Percentiles rank a stretch among this genome's conserved stretches.
Evolutionary conservation across 2,888 invertebrate species (phyloP).

Genomic region (Ichneumon xanthorius): DNA sequence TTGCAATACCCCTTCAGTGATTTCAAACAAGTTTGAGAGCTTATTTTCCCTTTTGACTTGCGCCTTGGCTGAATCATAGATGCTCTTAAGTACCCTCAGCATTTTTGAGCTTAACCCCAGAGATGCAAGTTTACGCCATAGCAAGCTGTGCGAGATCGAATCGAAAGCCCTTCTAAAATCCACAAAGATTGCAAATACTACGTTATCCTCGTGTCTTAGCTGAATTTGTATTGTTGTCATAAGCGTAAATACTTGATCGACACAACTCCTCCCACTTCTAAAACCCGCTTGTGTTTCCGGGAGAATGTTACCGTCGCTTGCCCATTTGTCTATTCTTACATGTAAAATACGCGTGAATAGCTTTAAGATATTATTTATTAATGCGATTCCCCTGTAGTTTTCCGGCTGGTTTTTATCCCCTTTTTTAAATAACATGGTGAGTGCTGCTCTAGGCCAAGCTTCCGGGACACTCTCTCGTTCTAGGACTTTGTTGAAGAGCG

Average conservation of each 20-base stretch:
- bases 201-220: constrained; percentile 26
- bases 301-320: constrained; percentile 43
- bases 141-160: constrained; percentile 56
- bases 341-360: constrained; percentile 65
- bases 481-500: no score
- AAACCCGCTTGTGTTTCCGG: constrained; percentile 67
- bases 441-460: constrained; percentile 36
- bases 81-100: constrained; percentile 44
- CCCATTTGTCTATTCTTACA: constrained; percentile 57
- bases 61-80: constrained; percentile 5
- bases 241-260: constrained; percentile 68
- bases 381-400: constrained; percentile 71
- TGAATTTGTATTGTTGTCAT: constrained; percentile 49
- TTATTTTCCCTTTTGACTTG: constrained; percentile 17
- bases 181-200: constrained; percentile 65
- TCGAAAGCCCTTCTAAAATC: constrained; percentile 67
- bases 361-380: constrained; percentile 66
- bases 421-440: constrained; percentile 68
- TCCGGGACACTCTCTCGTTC: constrained; percentile 37
- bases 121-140: constrained; percentile 63
- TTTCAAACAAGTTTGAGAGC: not conserved
- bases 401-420: constrained; percentile 58
- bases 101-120: constrained; percentile 66
- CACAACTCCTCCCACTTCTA: constrained; percentile 36
- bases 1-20: no score